Percentiles rank a stretch among this genome's conserved stretches.
Conservation (phyloP, 2,888 invertebrate genomes). For the Lamproptera curius region DNA sequence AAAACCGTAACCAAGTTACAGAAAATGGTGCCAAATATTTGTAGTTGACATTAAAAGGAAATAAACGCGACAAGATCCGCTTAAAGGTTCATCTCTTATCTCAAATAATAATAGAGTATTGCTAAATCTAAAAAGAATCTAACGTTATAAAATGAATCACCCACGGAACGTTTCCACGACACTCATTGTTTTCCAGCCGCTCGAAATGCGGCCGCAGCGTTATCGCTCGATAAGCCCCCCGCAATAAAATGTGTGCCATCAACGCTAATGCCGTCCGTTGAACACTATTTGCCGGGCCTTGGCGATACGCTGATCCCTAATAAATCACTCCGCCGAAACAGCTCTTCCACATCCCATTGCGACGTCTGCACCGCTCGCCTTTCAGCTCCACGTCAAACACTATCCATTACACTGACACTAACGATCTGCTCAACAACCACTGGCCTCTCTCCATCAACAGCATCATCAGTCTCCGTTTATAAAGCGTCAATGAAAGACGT, state of each 20-base stretch:
- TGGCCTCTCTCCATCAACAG: constrained; percentile 24
- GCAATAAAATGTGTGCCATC: constrained; percentile 27
- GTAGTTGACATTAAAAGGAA: no score
- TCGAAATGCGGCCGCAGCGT: constrained; percentile 5
- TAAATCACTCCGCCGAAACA: constrained; percentile 54
- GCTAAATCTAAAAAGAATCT: no score
- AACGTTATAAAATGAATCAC: constrained; percentile 9
- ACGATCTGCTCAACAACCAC: constrained; percentile 26
- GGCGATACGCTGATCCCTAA: constrained; percentile 44
- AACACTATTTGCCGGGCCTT: constrained; percentile 50
- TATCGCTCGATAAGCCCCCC: constrained; percentile 31
- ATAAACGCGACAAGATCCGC: no score
- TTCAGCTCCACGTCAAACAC: constrained; percentile 29
- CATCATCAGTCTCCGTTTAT: constrained; percentile 21
- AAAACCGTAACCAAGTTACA: no score
- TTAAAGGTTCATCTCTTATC: no score
- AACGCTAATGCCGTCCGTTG: constrained; percentile 12
- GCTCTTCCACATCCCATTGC: constrained; percentile 30
- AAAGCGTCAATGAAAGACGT: constrained; percentile 35
- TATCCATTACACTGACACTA: constrained; percentile 25
- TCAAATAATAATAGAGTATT: no score
- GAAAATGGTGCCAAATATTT: no score
- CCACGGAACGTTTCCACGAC: constrained; percentile 16
- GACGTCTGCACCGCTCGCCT: constrained; percentile 24
- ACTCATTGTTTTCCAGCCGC: constrained; percentile 16